Conservation (phyloP, 2,113 vertebrate species). For the Oryzias melastigma region DNA sequence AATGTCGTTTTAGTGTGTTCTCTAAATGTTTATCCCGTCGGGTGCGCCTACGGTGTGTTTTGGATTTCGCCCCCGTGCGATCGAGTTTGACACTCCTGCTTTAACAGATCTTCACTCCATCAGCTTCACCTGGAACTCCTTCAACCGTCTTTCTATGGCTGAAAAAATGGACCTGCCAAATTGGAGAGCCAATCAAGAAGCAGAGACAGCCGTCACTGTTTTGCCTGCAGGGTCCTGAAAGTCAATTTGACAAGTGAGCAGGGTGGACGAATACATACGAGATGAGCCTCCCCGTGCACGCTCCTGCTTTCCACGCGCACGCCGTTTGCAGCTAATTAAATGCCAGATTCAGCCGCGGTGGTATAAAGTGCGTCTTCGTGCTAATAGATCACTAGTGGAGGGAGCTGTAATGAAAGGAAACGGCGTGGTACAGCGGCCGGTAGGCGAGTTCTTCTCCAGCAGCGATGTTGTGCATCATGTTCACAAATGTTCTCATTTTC, state of each 20-base stretch:
- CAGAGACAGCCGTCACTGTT: not conserved
- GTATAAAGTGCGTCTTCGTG: not conserved
- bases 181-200: not conserved
- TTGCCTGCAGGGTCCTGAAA: not conserved
- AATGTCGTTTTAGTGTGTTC: too few relatives aligned
- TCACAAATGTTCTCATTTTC: not conserved
- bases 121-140: not conserved
- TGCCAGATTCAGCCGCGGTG: not conserved
- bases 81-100: too few relatives aligned
- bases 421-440: not conserved
- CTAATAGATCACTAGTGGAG: not conserved
- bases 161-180: not conserved
- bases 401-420: constrained; percentile 1
- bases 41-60: too few relatives aligned
- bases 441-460: not conserved
- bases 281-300: not conserved
- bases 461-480: not conserved
- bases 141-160: not conserved
- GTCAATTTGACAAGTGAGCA: not conserved
- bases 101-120: not conserved
- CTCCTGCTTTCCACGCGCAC: not conserved
- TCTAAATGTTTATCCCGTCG: too few relatives aligned
- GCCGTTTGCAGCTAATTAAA: constrained; percentile 4
- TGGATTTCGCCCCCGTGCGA: too few relatives aligned
- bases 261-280: not conserved